Percentiles rank a stretch among this genome's conserved stretches.
Conservation (phyloP, 2,888 invertebrate species). For the Chromoteleia sp. region DNA sequence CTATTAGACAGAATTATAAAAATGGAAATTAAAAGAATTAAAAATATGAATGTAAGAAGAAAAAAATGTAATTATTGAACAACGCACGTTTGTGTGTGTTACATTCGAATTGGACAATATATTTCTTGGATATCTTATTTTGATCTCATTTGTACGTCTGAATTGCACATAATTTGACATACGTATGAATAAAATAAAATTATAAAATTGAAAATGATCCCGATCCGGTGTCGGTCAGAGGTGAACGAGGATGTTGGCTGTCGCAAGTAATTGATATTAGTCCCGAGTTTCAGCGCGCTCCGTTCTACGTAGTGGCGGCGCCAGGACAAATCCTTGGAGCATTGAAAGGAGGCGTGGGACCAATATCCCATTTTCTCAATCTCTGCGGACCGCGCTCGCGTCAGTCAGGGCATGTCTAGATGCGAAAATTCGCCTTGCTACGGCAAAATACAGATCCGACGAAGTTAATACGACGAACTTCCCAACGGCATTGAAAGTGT, state of each 20-base stretch:
- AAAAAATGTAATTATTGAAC: too few species aligned
- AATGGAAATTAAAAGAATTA: too few species aligned
- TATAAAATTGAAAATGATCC: too few species aligned
- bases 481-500: conserved; percentile 59
- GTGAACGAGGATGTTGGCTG: conserved; percentile 67
- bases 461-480: conserved; percentile 74
- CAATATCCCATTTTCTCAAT: conserved; percentile 76
- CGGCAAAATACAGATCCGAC: conserved; percentile 74
- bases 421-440: conserved; percentile 59
- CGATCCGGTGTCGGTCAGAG: too few species aligned
- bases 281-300: conserved; percentile 72
- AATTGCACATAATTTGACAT: too few species aligned
- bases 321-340: conserved; percentile 69
- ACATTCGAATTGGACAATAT: too few species aligned
- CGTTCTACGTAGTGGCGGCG: conserved; percentile 69
- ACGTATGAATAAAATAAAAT: too few species aligned
- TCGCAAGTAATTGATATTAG: conserved; percentile 81
- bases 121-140: too few species aligned
- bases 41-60: too few species aligned
- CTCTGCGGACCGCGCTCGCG: conserved; percentile 62
- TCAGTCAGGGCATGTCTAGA: conserved; percentile 62
- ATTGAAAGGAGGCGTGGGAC: conserved; percentile 71
- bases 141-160: too few species aligned
- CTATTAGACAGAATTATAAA: too few species aligned
- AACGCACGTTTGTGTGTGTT: too few species aligned